phyloP scores from a whole-genome alignment of 1,140 invertebrate genomes.

The Littorina saxatilis region DNA sequence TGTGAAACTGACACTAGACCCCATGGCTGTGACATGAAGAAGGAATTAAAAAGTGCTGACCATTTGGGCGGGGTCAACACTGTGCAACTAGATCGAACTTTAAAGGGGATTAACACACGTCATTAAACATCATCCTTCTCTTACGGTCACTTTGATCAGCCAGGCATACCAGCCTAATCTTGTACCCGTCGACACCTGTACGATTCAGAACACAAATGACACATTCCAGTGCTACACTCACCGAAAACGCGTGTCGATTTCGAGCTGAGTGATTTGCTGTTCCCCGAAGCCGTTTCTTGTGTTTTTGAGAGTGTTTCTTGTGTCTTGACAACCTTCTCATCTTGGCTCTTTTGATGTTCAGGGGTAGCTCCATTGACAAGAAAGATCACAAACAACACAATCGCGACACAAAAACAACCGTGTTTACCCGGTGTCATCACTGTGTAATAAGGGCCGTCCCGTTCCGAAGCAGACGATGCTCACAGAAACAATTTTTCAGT shows the following conservation, averaged over 20 bases:
- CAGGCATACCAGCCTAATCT: too few species aligned
- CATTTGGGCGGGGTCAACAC: too few species aligned
- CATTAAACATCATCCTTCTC: too few species aligned
- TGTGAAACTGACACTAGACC: too few species aligned
- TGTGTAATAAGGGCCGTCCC: slow-evolving; percentile 10
- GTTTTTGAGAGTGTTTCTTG: slow-evolving; percentile 1
- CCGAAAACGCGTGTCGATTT: not conserved
- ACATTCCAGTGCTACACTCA: not conserved
- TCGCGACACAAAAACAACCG: slow-evolving; percentile 11
- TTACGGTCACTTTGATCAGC: too few species aligned
- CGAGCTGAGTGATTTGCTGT: not conserved
- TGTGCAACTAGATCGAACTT: too few species aligned
- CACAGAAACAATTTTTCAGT: not conserved
- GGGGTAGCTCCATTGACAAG: not conserved
- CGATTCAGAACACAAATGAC: too few species aligned
- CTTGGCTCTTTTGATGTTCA: not conserved
- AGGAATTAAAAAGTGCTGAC: too few species aligned
- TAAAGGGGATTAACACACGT: too few species aligned
- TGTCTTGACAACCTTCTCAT: not conserved
- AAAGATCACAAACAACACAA: not conserved
- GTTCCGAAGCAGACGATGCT: slow-evolving; percentile 15
- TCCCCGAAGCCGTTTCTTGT: not conserved
- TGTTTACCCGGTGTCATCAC: not conserved
- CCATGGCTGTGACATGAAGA: too few species aligned
- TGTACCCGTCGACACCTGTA: too few species aligned